phyloP scores from a whole-genome alignment of 2,888 invertebrate genomes.

The Tinea trinotella region DNA sequence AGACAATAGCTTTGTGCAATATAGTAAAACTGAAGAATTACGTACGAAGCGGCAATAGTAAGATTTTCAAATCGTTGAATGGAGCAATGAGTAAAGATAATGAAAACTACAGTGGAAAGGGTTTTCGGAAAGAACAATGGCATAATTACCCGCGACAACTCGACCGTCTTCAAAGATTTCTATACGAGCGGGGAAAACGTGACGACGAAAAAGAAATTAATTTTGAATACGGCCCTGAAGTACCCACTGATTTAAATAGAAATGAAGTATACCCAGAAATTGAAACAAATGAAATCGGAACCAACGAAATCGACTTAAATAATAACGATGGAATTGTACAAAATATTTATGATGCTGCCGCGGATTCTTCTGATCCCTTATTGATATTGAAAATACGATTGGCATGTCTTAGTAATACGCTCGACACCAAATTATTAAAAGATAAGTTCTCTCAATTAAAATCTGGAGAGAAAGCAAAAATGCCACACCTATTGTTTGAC shows the following conservation, averaged over 20 bases:
- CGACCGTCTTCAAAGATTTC: slow-evolving; percentile 46
- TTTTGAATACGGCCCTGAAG: slow-evolving; percentile 18
- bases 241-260: background rate
- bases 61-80: background rate
- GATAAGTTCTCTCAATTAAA: background rate
- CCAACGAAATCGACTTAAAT: slow-evolving; percentile 36
- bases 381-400: slow-evolving; percentile 52
- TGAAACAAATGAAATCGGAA: slow-evolving; percentile 26
- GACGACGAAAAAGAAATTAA: slow-evolving; percentile 25
- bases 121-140: slow-evolving; percentile 57
- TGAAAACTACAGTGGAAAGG: slow-evolving; percentile 42
- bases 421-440: slow-evolving; percentile 17
- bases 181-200: slow-evolving; percentile 31
- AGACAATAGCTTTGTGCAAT: slow-evolving; percentile 22
- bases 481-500: slow-evolving; percentile 14
- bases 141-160: slow-evolving; percentile 57
- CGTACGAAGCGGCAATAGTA: slow-evolving; percentile 32
- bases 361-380: slow-evolving; percentile 41
- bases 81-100: slow-evolving; percentile 32
- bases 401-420: slow-evolving; percentile 36
- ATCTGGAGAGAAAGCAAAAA: slow-evolving; percentile 25
- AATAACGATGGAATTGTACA: slow-evolving; percentile 30
- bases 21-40: slow-evolving; percentile 27
- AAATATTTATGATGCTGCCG: slow-evolving; percentile 34
- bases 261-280: background rate